Base-by-base conservation (phyloP, 2,888 invertebrate genomes). In the Drosophila stalkeri region DNA sequence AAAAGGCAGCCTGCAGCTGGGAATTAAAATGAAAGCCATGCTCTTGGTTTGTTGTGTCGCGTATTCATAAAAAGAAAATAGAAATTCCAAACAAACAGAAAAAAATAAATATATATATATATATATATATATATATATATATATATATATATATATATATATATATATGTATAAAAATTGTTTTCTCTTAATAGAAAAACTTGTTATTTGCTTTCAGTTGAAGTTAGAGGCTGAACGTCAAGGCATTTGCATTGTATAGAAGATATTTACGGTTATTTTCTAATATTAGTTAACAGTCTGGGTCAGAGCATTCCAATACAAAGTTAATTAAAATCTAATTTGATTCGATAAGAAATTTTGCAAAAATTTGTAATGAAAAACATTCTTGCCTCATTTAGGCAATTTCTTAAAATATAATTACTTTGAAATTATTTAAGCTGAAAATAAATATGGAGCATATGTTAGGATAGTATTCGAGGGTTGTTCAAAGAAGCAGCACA, bases 11-110 rank as follows among this genome's bases (percentile, higher is more conserved):
- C 74, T 61, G 60, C 69, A 64, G 51, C 52, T 44, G 23, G 46
- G 64, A 51, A 61, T 57, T 56, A 76, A 70, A 47, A 27, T 75
- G 70, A 31, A 59, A 46, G 59, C 16, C 8, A 14, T 37, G n/a
- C 54, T 39, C 23, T n/a, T 62, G 46, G 62, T 62, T 51, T 51
- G 33, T 27, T 72, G 39, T 79, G 55, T 56, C 39, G 69, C 60
- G 54, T 23, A 27, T 44, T 31, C 31, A 27, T 43, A 16, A 59
- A 47, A 57, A n/a, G 52, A 37, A 49, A 33, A 49, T 49, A 33
- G 49, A 49, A 55, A 55, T 55, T 55, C 54, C 39, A n/a, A 8
- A 8, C n/a, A 39, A 39, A 39, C 39, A 39, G 39, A 39, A 39
- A 49, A 33, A 54, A 57, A 37, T 14, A 14, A 5, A 14, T 37